Evolutionary conservation across 2,797 vertebrate genomes (phyloP).

Genomic region (Helicolenus hilgendorfi): DNA sequence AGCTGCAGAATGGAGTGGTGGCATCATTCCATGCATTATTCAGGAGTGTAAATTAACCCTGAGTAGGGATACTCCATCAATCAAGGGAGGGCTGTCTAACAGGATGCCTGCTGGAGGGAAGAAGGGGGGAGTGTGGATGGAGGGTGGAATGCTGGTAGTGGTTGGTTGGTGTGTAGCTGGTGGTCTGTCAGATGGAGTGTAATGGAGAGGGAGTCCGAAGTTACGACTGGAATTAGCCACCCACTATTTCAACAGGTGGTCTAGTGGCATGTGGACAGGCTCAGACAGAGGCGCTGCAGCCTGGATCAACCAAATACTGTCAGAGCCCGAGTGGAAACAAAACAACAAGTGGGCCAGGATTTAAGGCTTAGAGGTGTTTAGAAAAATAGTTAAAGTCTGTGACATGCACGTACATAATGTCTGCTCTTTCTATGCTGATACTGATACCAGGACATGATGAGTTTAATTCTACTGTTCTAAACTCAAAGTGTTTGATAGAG

Average conservation of each 20-base stretch:
- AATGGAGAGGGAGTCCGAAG: constrained; percentile 90
- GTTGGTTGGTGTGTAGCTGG: constrained; percentile 82
- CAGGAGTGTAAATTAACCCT: constrained; percentile 95
- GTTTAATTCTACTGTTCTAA: neutral
- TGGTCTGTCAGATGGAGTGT: constrained; percentile 87
- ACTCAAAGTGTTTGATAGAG: neutral
- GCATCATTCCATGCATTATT: constrained; percentile 93
- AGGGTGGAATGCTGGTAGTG: constrained; percentile 81
- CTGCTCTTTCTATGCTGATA: neutral
- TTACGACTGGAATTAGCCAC: constrained; percentile 92
- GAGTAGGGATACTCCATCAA: constrained; percentile 95
- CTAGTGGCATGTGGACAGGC: constrained; percentile 67
- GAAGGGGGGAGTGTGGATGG: constrained; percentile 84
- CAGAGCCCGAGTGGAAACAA: constrained; percentile 27
- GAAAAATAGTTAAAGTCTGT: neutral
- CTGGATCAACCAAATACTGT: neutral
- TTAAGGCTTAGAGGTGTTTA: constrained; percentile 16
- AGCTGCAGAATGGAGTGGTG: constrained; percentile 91
- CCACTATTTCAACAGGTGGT: constrained; percentile 94
- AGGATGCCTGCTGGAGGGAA: constrained; percentile 87
- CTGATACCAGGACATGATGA: neutral
- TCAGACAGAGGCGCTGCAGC: constrained; percentile 28
- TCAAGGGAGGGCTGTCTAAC: constrained; percentile 93
- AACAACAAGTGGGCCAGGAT: constrained; percentile 10
- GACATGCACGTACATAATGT: neutral